Evolutionary conservation across 2,888 invertebrate species (phyloP), one percentile per base, ranked within the genome.

Genomic region (Athrips mouffetella): DNA sequence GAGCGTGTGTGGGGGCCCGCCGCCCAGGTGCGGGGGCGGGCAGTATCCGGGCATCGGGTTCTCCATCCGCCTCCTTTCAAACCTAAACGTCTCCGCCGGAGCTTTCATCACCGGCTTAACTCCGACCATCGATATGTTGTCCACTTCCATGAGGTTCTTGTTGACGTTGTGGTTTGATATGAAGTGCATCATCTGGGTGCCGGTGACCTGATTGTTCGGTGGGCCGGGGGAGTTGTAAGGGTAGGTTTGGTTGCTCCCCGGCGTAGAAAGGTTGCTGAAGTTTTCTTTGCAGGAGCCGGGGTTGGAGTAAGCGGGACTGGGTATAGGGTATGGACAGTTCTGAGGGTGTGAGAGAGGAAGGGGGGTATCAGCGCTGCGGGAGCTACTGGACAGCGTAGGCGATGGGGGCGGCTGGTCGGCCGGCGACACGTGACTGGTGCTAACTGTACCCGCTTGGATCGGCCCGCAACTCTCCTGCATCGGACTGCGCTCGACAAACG

Each of bases 401-500:
- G 92, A 91, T 0, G 92, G 88, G 2, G 80, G 83, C 52, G 76
- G 57, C 1, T 80, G 84, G 53, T 92, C 92, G 2, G 90, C 84
- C 0, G 94, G 92, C 0, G 94, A 93, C 30, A 94, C 94, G 63
- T 94, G 93, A 70, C 95, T 95, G 0, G 95, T 95, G 59, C 95
- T 95, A 7, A 96, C 94, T 0, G 95, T 93, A 0, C 95, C 95
- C 3, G 94, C 95, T 73, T 96, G 95, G 51, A 95, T 94, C 0
- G 95, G 95, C 1, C 91, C 90, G 61, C 93, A 90, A 21, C 90
- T 90, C 61, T 93, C 94, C 6, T 90, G 88, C 67, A 73, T 85
- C n/a, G 89, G 76, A 59, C 86, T 85, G 55, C 91, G 88, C 29
- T 92, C 93, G 1, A 88, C 85, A 56, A 89, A 92, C 3, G 92